Evolutionary conservation across 2,113 vertebrate species (phyloP).

Genomic region (Fulmarus glacialis): DNA sequence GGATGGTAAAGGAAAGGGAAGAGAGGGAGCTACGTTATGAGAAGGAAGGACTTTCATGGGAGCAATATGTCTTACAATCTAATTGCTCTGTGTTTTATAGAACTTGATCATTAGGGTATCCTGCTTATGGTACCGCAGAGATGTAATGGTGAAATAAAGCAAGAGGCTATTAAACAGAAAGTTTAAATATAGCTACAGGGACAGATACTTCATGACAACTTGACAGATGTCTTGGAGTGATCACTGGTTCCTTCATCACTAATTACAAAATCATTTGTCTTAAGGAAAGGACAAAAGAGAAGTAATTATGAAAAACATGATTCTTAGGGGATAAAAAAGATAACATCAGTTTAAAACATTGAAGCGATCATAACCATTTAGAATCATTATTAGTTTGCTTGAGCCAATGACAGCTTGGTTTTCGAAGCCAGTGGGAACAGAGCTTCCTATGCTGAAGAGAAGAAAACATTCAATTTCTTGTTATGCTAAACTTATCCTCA

Average conservation of each 20-base stretch:
- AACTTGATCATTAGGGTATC: conserved; percentile 81
- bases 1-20: conserved; percentile 3
- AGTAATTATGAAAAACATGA: conserved; percentile 87
- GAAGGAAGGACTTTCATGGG: conserved; percentile 71
- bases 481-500: conserved; percentile 83
- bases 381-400: conserved; percentile 85
- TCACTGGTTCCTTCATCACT: conserved; percentile 82
- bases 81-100: conserved; percentile 82
- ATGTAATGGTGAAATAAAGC: conserved; percentile 82
- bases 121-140: conserved; percentile 76
- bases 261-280: conserved; percentile 89
- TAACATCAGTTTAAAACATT: conserved; percentile 85
- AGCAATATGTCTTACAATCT: conserved; percentile 76
- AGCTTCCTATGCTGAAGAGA: conserved; percentile 65
- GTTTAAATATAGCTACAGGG: conserved; percentile 88
- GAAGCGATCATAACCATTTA: conserved; percentile 83
- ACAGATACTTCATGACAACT: conserved; percentile 84
- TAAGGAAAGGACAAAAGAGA: conserved; percentile 86
- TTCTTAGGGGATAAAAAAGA: conserved; percentile 86
- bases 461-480: conserved; percentile 80
- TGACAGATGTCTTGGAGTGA: conserved; percentile 86
- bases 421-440: conserved; percentile 73
- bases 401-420: conserved; percentile 78
- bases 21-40: conserved; percentile 22
- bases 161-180: conserved; percentile 85